These are phyloP conservation scores for Microctenopoma stevenorrisi DNA, from an alignment of 2,797 vertebrate genomes.

Conservation along the genomic window DNA sequence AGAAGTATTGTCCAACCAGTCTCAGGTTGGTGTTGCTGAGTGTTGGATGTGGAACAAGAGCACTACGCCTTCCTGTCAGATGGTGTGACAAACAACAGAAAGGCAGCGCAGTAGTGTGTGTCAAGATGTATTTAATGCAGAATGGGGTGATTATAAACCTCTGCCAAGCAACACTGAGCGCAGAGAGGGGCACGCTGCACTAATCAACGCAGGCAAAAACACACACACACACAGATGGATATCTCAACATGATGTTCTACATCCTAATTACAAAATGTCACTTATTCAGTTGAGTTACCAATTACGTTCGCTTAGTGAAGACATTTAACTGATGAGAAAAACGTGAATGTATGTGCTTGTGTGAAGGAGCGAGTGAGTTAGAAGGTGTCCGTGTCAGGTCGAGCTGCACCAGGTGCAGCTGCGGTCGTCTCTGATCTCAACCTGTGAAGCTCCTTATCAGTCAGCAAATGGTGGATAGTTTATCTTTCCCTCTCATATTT, in stretches of 20 bases:
- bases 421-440: constrained; percentile 56
- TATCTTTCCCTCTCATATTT: constrained; percentile 51
- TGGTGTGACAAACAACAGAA: constrained; percentile 35
- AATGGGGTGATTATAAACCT: constrained; percentile 39
- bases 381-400: neutral
- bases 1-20: neutral
- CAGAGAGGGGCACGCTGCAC: constrained; percentile 23
- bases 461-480: constrained; percentile 42
- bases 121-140: constrained; percentile 47
- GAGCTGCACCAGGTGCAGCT: constrained; percentile 38
- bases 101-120: constrained; percentile 37
- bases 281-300: constrained; percentile 54
- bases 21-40: neutral
- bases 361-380: constrained; percentile 22
- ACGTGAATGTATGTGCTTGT: constrained; percentile 20
- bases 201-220: constrained; percentile 36
- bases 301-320: constrained; percentile 48
- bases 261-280: constrained; percentile 57
- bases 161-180: constrained; percentile 37
- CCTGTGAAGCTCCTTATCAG: constrained; percentile 63
- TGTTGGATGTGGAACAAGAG: constrained; percentile 11
- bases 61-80: constrained; percentile 33
- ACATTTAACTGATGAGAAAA: constrained; percentile 58
- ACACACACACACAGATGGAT: constrained; percentile 23
- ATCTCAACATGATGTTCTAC: constrained; percentile 43